Percentiles rank a stretch among this genome's conserved stretches.
These are phyloP conservation scores for Chaenodraco wilsoni DNA, from an alignment of 2,797 vertebrate genomes.

Conservation along the genomic window DNA sequence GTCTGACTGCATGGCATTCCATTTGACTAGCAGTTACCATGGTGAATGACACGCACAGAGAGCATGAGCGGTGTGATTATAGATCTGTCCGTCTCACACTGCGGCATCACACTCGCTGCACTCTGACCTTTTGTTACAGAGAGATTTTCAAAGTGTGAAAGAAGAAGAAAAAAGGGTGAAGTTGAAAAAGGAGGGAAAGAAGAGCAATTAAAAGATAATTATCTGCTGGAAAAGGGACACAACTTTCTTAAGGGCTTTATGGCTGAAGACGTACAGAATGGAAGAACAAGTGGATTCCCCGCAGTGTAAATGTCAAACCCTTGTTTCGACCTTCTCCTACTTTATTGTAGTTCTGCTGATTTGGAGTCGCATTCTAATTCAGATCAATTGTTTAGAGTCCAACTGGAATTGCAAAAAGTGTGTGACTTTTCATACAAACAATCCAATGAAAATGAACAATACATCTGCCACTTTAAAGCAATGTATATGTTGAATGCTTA, in stretches of 20 bases:
- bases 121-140: constrained; percentile 65
- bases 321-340: constrained; percentile 54
- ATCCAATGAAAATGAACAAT: neutral
- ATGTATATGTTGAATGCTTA: too few species aligned
- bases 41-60: constrained; percentile 61
- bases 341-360: constrained; percentile 21
- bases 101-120: constrained; percentile 34
- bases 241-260: constrained; percentile 49
- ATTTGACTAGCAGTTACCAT: constrained; percentile 65
- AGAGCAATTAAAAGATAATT: constrained; percentile 77
- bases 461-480: too few species aligned
- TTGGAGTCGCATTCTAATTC: constrained; percentile 18
- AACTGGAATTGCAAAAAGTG: neutral
- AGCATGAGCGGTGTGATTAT: constrained; percentile 51
- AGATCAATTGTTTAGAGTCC: constrained; percentile 13
- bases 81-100: constrained; percentile 48
- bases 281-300: constrained; percentile 46
- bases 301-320: constrained; percentile 70
- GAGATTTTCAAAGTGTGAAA: constrained; percentile 61
- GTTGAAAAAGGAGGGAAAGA: constrained; percentile 44
- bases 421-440: neutral
- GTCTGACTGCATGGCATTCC: constrained; percentile 43
- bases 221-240: constrained; percentile 42
- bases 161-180: constrained; percentile 33
- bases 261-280: constrained; percentile 27